Percentiles rank a stretch among this genome's conserved stretches.
These are phyloP conservation scores for Tribolium freemani DNA, from an alignment of 2,888 invertebrate genomes.

Conservation along the genomic window DNA sequence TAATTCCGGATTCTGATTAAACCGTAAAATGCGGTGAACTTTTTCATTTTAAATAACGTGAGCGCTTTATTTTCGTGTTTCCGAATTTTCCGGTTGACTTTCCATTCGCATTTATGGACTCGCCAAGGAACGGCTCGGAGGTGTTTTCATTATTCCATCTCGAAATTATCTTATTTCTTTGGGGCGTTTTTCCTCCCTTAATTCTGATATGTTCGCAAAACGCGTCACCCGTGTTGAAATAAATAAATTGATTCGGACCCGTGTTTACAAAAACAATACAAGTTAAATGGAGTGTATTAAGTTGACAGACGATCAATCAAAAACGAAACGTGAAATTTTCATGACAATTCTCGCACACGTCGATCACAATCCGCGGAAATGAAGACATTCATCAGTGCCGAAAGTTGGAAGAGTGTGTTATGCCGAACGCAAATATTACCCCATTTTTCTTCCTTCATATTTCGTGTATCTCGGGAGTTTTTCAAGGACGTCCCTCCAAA, in stretches of 20 bases:
- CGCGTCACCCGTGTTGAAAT: background rate
- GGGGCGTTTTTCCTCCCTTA: conserved; percentile 15
- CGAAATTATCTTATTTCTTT: conserved; percentile 31
- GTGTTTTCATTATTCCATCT: conserved; percentile 34
- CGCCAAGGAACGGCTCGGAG: conserved; percentile 15
- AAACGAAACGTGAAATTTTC: conserved; percentile 28
- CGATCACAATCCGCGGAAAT: conserved; percentile 15
- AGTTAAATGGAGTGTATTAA: conserved; percentile 10
- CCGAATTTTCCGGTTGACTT: conserved; percentile 23
- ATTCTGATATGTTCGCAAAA: background rate
- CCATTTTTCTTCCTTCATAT: conserved; percentile 15
- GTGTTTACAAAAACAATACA: background rate
- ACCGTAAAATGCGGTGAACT: conserved; percentile 31
- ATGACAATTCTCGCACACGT: conserved; percentile 2
- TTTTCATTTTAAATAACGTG: conserved; percentile 33
- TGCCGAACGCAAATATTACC: conserved; percentile 21
- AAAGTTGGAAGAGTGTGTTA: conserved; percentile 4
- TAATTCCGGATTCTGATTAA: conserved; percentile 33
- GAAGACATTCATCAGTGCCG: conserved; percentile 23
- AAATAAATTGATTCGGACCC: background rate
- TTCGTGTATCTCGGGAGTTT: background rate
- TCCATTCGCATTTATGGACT: conserved; percentile 25
- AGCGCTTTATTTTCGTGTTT: conserved; percentile 29
- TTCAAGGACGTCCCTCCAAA: conserved; percentile 15
- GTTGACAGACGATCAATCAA: conserved; percentile 16